Evolutionary conservation across 1,140 invertebrate genomes (phyloP).

Genomic region (Luehdorfia chinensis): DNA sequence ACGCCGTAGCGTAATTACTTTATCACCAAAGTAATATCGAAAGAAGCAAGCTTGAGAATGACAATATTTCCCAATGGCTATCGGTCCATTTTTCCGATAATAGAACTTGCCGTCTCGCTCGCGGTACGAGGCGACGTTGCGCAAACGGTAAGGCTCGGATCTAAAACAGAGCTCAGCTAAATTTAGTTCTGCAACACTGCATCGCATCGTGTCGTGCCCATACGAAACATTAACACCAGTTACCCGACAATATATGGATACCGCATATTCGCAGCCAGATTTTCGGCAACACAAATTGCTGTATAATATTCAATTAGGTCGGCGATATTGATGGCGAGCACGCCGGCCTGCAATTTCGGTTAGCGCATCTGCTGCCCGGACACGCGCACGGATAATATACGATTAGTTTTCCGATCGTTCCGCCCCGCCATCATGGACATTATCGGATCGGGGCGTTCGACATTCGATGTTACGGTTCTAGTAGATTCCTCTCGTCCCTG

Average conservation of each 20-base stretch:
- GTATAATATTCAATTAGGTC: slow-evolving; percentile 75
- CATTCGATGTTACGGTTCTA: slow-evolving; percentile 27
- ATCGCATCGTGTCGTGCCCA: slow-evolving; percentile 58
- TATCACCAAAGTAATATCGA: too few relatives aligned
- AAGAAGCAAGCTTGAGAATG: slow-evolving; percentile 20
- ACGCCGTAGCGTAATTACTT: too few relatives aligned
- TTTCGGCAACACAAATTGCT: slow-evolving; percentile 72
- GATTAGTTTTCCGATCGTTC: slow-evolving; percentile 62
- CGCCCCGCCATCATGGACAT: slow-evolving; percentile 14
- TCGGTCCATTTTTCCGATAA: slow-evolving; percentile 69
- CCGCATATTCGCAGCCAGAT: slow-evolving; percentile 69
- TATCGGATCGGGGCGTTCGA: slow-evolving; percentile 26
- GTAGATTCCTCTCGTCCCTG: slow-evolving; percentile 40
- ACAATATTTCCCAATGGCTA: slow-evolving; percentile 46
- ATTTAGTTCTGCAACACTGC: slow-evolving; percentile 73
- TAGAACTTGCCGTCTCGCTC: slow-evolving; percentile 55
- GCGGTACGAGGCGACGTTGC: slow-evolving; percentile 47
- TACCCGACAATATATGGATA: slow-evolving; percentile 61
- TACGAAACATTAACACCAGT: slow-evolving; percentile 67
- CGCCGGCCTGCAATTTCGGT: slow-evolving; percentile 62
- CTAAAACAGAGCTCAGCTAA: slow-evolving; percentile 64
- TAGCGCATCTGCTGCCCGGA: slow-evolving; percentile 58
- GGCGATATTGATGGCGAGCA: slow-evolving; percentile 62
- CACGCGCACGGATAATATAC: slow-evolving; percentile 61
- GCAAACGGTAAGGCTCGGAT: slow-evolving; percentile 59